Percentiles rank a stretch among this genome's conserved stretches.
phyloP scores from a whole-genome alignment of 2,113 vertebrate species.

The Gasterosteus aculeatus region DNA sequence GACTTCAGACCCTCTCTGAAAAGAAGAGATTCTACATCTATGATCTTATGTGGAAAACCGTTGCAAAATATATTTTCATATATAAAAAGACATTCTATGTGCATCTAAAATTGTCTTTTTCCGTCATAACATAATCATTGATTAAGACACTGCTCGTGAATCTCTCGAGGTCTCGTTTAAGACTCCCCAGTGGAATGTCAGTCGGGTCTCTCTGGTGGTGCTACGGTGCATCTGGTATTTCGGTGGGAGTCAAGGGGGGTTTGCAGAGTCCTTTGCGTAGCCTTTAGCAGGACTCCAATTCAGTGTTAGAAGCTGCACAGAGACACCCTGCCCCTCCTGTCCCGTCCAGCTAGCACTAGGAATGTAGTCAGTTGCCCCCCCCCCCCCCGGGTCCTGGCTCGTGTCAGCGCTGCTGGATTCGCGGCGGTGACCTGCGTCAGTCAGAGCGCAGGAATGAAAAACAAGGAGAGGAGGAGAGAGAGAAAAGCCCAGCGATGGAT shows the following conservation, averaged over 20 bases:
- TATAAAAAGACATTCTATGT: conserved; percentile 80
- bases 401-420: conserved; percentile 29
- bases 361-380: conserved; percentile 45
- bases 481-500: conserved; percentile 16
- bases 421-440: conserved; percentile 38
- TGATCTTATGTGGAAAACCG: conserved; percentile 76
- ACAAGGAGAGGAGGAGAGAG: conserved; percentile 25
- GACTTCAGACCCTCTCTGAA: conserved; percentile 45
- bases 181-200: conserved; percentile 70
- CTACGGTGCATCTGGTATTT: conserved; percentile 57
- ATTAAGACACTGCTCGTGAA: conserved; percentile 80
- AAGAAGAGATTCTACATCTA: conserved; percentile 68
- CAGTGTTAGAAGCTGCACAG: conserved; percentile 52
- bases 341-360: conserved; percentile 50
- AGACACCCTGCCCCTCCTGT: conserved; percentile 49
- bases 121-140: conserved; percentile 72
- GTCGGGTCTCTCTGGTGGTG: conserved; percentile 53
- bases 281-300: conserved; percentile 56
- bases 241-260: neutral
- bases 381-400: conserved; percentile 44
- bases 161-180: conserved; percentile 68
- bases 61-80: conserved; percentile 81
- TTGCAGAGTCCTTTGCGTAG: conserved; percentile 66
- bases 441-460: conserved; percentile 57
- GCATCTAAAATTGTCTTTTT: conserved; percentile 76